phyloP scores from a whole-genome alignment of 2,888 invertebrate species.

The Tinea pellionella region DNA sequence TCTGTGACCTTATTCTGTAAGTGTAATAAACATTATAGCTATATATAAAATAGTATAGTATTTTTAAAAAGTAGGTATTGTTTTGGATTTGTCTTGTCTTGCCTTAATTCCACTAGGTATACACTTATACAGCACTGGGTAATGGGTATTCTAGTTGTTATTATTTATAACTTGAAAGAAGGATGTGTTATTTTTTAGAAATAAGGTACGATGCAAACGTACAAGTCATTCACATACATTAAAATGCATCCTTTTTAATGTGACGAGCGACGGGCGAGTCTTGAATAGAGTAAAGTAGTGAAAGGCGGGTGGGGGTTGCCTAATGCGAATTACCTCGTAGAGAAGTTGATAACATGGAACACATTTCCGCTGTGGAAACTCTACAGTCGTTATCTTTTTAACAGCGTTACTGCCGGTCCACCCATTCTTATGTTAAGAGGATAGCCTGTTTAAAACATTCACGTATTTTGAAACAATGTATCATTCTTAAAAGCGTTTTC shows the following conservation, averaged over 20 bases:
- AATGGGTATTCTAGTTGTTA: too few species aligned
- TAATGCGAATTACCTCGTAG: constrained; percentile 28
- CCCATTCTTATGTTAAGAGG: constrained; percentile 3
- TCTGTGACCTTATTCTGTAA: not conserved
- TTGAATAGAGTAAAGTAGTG: not conserved
- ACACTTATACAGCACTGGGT: too few species aligned
- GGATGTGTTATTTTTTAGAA: too few species aligned
- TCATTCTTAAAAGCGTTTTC: not conserved
- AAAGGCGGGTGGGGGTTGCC: constrained; percentile 14
- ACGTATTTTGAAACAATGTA: not conserved
- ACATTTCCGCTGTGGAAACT: constrained; percentile 29
- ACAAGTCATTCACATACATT: not conserved
- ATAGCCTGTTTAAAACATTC: not conserved
- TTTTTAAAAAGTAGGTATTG: too few species aligned
- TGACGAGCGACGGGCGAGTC: not conserved
- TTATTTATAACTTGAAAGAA: too few species aligned
- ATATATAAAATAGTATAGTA: too few species aligned
- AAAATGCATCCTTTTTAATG: not conserved
- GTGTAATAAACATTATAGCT: not conserved
- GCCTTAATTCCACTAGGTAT: too few species aligned
- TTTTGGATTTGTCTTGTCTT: too few species aligned
- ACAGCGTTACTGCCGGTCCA: not conserved
- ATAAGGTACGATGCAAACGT: too few species aligned
- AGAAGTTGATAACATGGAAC: constrained; percentile 31
- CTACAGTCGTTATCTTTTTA: constrained; percentile 10